phyloP scores from a whole-genome alignment of 2,888 invertebrate genomes.

The Leistus spinibarbis region DNA sequence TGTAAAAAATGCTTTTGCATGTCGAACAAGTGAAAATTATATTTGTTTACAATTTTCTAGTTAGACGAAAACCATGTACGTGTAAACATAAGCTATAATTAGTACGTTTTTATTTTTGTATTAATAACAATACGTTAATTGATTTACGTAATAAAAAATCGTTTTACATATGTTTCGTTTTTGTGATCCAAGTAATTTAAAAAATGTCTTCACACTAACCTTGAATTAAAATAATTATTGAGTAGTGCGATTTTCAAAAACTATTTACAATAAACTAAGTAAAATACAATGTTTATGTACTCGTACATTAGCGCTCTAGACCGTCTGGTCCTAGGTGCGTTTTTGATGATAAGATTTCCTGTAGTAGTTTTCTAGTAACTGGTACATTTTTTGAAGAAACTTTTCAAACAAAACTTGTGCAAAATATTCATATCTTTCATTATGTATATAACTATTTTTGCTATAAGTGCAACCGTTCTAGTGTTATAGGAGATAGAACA shows the following conservation, averaged over 20 bases:
- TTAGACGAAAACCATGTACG: neutral
- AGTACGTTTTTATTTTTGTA: neutral
- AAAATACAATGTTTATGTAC: neutral
- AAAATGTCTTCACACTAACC: neutral
- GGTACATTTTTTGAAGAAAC: too few species aligned
- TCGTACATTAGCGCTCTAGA: too few species aligned
- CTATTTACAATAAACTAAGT: too few species aligned
- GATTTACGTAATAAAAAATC: neutral
- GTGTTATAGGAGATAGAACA: too few species aligned
- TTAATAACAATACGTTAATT: neutral
- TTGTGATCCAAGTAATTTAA: neutral
- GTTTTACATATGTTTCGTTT: neutral
- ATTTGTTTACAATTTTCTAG: neutral
- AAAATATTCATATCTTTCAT: too few species aligned
- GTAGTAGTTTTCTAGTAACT: too few species aligned
- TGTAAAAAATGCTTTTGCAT: neutral
- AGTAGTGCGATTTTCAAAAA: too few species aligned
- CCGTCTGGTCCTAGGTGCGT: too few species aligned
- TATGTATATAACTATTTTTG: too few species aligned
- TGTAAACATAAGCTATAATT: neutral
- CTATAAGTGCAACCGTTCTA: too few species aligned
- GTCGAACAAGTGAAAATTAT: neutral
- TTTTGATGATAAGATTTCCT: too few species aligned
- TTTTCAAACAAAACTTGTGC: too few species aligned
- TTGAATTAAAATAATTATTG: neutral